These are phyloP conservation scores for Zeus faber DNA, from an alignment of 2,113 vertebrate genomes.

Conservation along the genomic window DNA sequence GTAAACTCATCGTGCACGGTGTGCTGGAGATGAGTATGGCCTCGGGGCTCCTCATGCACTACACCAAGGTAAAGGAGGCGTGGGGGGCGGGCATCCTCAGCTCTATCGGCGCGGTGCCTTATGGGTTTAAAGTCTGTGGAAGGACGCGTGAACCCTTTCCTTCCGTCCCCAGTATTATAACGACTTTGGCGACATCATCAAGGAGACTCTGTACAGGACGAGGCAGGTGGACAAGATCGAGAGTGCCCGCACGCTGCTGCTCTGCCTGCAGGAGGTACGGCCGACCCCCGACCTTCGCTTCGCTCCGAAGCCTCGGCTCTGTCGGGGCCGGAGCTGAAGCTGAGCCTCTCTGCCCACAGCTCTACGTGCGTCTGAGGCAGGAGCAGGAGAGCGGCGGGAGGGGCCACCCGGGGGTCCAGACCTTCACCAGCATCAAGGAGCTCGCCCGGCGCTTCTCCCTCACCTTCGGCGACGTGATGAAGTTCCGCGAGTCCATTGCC, in stretches of 20 bases:
- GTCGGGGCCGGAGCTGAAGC: not conserved
- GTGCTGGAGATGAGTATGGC: slow-evolving; percentile 85
- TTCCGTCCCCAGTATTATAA: slow-evolving; percentile 73
- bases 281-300: not conserved
- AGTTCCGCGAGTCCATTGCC: slow-evolving; percentile 85
- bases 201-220: slow-evolving; percentile 81
- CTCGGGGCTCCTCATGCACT: slow-evolving; percentile 83
- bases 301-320: not conserved
- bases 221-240: slow-evolving; percentile 82
- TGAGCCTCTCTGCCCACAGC: slow-evolving; percentile 58
- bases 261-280: slow-evolving; percentile 86
- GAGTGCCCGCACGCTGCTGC: slow-evolving; percentile 80
- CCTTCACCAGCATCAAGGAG: slow-evolving; percentile 87
- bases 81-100: too few relatives aligned
- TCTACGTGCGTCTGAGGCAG: slow-evolving; percentile 76
- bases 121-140: too few relatives aligned
- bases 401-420: slow-evolving; percentile 71
- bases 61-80: slow-evolving; percentile 79
- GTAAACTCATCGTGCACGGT: slow-evolving; percentile 83
- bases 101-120: too few relatives aligned
- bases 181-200: slow-evolving; percentile 91
- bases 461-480: slow-evolving; percentile 86
- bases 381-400: slow-evolving; percentile 66
- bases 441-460: slow-evolving; percentile 87
- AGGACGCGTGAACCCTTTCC: too few relatives aligned